Base-by-base conservation (phyloP, 2,888 invertebrate genomes). In the Oscheius sp. region DNA sequence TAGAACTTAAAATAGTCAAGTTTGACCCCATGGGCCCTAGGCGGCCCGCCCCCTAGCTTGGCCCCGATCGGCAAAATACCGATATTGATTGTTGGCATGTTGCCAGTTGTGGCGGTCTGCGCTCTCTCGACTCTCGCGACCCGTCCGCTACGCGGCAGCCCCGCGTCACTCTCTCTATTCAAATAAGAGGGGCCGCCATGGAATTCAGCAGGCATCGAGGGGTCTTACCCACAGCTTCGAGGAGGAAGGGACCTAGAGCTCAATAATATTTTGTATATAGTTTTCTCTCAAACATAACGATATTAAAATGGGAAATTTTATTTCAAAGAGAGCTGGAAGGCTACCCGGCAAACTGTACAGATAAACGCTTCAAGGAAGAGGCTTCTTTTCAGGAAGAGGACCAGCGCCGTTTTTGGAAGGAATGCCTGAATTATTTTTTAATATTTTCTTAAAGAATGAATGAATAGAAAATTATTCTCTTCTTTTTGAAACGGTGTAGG, bases 1-100 rank as follows among this genome's bases (percentile, higher is more conserved):
- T n/a, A n/a, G n/a, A n/a, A n/a, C n/a, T n/a, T n/a, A n/a, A n/a
- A n/a, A n/a, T n/a, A n/a, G n/a, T n/a, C n/a, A n/a, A n/a, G n/a
- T n/a, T n/a, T n/a, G n/a, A n/a, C 48, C 48, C 48, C 8, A 4
- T 23, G 23, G 48, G 48, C 55, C 17, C 55, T 34, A 29, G n/a
- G 20, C 52, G n/a, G n/a, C 55, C 8, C 55, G 10, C 34, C 34
- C 20, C 34, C 20, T 33, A 33, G 34, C 33, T 34, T n/a, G 25
- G 15, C 45, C 8, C 42, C n/a, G 42, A 46, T 33, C 46, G n/a
- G 45, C 20, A 66, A 66, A 66, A 55, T 55, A 55, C 33, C 57
- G 53, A 61, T 68, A 68, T 68, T 37, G 68, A 68, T 68, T 48
- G 23, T 48, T 61, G 68, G 68, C 68, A 61, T 8, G 4, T 46